Evolutionary conservation across 2,888 invertebrate genomes (phyloP).

Genomic region (Onthophagus sagittarius): DNA sequence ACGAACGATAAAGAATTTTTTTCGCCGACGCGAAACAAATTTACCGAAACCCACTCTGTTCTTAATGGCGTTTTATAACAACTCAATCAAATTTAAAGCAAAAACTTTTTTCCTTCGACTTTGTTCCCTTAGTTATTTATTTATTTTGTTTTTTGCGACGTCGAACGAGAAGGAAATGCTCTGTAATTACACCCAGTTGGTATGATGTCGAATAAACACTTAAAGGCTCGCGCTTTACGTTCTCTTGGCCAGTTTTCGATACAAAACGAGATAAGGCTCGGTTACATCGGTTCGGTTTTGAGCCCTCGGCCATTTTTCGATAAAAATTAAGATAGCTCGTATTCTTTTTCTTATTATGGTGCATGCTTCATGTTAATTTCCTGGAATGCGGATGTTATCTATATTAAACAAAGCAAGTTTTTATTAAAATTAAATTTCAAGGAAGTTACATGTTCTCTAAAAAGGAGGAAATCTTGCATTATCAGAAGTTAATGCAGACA

Average conservation of each 20-base stretch:
- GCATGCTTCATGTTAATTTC: background rate
- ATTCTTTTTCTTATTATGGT: background rate
- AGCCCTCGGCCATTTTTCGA: background rate
- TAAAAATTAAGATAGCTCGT: background rate
- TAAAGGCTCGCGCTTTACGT: background rate
- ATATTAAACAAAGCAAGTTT: background rate
- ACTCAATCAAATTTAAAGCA: background rate
- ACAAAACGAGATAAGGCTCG: background rate
- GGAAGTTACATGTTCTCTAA: background rate
- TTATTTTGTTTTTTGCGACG: background rate
- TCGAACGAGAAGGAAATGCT: background rate
- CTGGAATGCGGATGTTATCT: background rate
- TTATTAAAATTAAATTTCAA: too few species aligned
- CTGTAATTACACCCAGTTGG: background rate
- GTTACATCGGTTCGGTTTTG: background rate
- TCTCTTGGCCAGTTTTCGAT: background rate
- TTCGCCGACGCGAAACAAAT: background rate
- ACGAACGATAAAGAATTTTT: background rate
- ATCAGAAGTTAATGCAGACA: background rate
- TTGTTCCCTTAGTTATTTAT: background rate
- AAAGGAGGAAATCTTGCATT: background rate
- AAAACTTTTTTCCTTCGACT: background rate
- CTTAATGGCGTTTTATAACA: background rate
- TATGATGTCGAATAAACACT: background rate
- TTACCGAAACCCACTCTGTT: background rate